Conservation (phyloP, 2,797 vertebrate genomes). For the Thripadectes ignobilis region DNA sequence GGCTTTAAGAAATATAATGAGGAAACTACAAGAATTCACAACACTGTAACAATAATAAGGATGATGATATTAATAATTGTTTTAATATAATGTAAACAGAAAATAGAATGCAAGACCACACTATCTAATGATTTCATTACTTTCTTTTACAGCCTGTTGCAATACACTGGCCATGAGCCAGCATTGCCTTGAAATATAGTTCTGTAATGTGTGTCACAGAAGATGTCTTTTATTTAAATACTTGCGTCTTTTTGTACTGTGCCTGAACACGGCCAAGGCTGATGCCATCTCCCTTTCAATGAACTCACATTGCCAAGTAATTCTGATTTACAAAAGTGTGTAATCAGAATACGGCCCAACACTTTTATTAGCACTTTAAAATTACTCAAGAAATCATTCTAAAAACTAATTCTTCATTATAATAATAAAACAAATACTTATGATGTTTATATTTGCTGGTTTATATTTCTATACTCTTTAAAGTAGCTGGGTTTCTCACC, state of each 20-base stretch:
- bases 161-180: not conserved
- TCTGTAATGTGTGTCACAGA: not conserved
- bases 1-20: not conserved
- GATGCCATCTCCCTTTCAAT: not conserved
- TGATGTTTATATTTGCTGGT: not conserved
- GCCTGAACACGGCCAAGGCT: not conserved
- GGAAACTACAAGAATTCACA: not conserved
- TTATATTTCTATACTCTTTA: conserved; percentile 31
- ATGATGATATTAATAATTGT: not conserved
- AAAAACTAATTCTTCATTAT: not conserved
- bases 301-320: not conserved
- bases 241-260: not conserved
- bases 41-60: not conserved
- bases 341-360: not conserved
- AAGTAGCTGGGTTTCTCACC: conserved; percentile 7
- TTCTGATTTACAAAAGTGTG: not conserved
- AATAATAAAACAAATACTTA: not conserved
- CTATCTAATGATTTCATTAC: not conserved
- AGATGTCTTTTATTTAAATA: conserved; percentile 7
- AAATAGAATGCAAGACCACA: not conserved
- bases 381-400: not conserved
- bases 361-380: not conserved
- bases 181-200: not conserved
- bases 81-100: not conserved
- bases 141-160: not conserved